Evolutionary conservation across 2,797 vertebrate species (phyloP).

Genomic region (Apodemus agrarius): DNA sequence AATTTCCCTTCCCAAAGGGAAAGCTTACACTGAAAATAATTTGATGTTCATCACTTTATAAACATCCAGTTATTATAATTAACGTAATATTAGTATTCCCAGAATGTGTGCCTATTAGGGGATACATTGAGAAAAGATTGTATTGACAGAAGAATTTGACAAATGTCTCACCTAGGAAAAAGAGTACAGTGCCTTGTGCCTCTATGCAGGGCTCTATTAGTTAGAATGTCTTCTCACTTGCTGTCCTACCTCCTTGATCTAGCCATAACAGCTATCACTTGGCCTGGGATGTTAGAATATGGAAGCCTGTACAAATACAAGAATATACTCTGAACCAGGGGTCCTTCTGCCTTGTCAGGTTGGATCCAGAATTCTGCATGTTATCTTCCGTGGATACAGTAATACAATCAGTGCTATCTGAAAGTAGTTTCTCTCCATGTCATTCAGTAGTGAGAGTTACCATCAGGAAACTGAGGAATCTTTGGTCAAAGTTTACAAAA

Average conservation of each 20-base stretch:
- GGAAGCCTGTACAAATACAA: not conserved
- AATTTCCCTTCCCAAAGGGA: slow-evolving; percentile 20
- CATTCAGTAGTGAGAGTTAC: not conserved
- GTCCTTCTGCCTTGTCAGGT: not conserved
- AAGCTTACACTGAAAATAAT: slow-evolving; percentile 50
- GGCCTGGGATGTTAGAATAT: slow-evolving; percentile 33
- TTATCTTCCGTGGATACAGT: not conserved
- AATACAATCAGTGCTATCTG: not conserved
- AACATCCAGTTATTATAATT: slow-evolving; percentile 48
- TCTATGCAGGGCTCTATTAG: not conserved
- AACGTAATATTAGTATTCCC: not conserved
- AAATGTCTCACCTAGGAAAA: not conserved
- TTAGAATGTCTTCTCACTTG: slow-evolving; percentile 1
- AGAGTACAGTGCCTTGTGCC: not conserved
- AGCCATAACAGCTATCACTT: not conserved
- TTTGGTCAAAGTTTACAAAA: not conserved
- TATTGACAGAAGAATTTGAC: not conserved
- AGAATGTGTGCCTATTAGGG: slow-evolving; percentile 23
- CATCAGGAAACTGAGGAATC: not conserved
- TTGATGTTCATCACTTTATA: slow-evolving; percentile 43
- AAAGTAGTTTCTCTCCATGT: slow-evolving; percentile 8
- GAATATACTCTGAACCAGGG: not conserved
- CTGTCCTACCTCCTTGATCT: not conserved
- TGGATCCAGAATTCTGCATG: not conserved
- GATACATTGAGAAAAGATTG: slow-evolving; percentile 27